phyloP scores from a whole-genome alignment of 2,113 vertebrate species.

The Cercopithecus mona region DNA sequence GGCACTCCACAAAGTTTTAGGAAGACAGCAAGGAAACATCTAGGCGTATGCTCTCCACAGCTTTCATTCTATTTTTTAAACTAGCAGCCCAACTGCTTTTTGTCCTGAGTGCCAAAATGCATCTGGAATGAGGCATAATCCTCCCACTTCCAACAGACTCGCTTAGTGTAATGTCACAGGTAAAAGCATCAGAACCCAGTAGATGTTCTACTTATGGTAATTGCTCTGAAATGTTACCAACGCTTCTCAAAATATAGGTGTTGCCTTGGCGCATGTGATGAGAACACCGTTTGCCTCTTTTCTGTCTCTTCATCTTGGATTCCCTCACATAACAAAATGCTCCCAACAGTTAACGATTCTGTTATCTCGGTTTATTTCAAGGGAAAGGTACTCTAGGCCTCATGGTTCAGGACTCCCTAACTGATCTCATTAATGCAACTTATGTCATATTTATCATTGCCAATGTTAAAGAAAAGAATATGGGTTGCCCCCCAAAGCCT shows the following conservation, averaged over 20 bases:
- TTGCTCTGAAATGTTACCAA: conserved; percentile 19
- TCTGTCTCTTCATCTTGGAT: neutral
- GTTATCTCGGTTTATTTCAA: neutral
- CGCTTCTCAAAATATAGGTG: neutral
- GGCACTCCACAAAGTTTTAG: neutral
- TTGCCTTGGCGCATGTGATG: neutral
- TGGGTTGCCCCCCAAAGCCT: neutral
- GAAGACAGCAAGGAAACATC: too few species aligned
- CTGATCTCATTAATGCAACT: neutral
- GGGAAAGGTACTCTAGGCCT: neutral
- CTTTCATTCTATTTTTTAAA: neutral
- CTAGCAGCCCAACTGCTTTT: neutral
- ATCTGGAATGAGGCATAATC: neutral
- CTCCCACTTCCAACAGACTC: neutral
- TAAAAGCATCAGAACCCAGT: neutral
- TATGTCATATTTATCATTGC: neutral
- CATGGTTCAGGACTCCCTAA: neutral
- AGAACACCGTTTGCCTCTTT: neutral
- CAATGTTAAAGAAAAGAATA: neutral
- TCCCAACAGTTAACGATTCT: neutral
- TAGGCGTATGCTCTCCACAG: neutral
- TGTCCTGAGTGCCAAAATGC: neutral
- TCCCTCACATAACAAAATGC: neutral
- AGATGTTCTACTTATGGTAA: neutral
- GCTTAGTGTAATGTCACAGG: neutral